Evolutionary conservation across 2,113 vertebrate species (phyloP).

Genomic region (Prionailurus bengalensis): DNA sequence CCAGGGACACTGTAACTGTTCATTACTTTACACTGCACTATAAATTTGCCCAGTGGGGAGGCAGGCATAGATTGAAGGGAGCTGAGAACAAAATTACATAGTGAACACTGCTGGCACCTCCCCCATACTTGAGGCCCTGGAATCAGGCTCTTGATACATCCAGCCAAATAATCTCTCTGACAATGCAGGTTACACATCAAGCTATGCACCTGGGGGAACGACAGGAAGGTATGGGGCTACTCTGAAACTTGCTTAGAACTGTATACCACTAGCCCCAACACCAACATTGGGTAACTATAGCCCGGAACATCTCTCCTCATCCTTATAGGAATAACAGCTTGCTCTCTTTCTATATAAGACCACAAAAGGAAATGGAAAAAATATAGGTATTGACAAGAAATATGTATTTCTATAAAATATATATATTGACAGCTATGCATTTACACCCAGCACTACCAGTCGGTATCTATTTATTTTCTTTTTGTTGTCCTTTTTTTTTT

Average conservation of each 20-base stretch:
- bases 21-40: constrained; percentile 82
- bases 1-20: constrained; percentile 83
- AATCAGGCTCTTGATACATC: constrained; percentile 28
- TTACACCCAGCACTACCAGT: background rate
- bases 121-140: constrained; percentile 20
- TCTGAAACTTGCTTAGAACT: background rate
- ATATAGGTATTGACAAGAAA: background rate
- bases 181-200: constrained; percentile 9
- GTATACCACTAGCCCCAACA: background rate
- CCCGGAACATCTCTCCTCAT: background rate
- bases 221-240: background rate
- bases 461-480: background rate
- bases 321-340: background rate
- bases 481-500: background rate
- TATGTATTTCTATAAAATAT: no score
- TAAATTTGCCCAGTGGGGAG: constrained; percentile 84
- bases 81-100: constrained; percentile 78
- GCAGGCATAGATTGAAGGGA: constrained; percentile 76
- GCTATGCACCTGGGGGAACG: background rate
- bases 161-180: constrained; percentile 50
- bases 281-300: background rate
- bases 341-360: background rate
- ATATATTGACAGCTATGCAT: background rate
- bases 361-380: background rate
- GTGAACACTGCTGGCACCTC: constrained; percentile 52